phyloP scores from a whole-genome alignment of 2,113 vertebrate species.

The Beaufortia kweichowensis region DNA sequence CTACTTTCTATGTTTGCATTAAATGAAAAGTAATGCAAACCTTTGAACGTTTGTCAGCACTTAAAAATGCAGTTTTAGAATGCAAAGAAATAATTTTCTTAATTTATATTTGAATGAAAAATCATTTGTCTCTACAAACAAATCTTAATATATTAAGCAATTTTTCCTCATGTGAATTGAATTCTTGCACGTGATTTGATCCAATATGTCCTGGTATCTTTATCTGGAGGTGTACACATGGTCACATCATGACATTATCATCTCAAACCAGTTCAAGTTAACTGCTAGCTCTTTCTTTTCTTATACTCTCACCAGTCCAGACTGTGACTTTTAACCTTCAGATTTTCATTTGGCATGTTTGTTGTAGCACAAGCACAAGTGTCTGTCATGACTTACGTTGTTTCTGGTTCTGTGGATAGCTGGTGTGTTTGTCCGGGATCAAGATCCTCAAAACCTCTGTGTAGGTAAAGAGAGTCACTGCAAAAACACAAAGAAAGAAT shows the following conservation, averaged over 20 bases:
- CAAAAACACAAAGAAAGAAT: constrained; percentile 3
- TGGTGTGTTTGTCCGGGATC: not conserved
- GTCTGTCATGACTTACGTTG: constrained; percentile 35
- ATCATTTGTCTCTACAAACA: no score
- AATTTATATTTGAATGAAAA: no score
- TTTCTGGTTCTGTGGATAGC: constrained; percentile 1
- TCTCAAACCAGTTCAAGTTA: not conserved
- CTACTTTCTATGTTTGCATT: no score
- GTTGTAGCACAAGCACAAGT: not conserved
- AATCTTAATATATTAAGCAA: no score
- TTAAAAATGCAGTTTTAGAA: no score
- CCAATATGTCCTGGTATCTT: no score
- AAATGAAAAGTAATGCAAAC: no score
- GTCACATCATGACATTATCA: not conserved
- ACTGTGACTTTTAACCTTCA: not conserved
- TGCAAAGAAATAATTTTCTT: no score
- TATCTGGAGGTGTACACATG: no score
- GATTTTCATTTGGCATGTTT: not conserved
- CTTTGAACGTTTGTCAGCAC: no score
- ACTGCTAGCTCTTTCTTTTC: not conserved
- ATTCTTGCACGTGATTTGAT: no score
- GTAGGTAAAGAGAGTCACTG: constrained; percentile 35
- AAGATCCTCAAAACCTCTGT: constrained; percentile 32
- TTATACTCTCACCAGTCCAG: not conserved
- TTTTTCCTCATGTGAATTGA: no score